A percentile compares a stretch with the other conserved stretches of the same genome.
phyloP scores from a whole-genome alignment of 1,140 invertebrate genomes.

The Monomorium pharaonis region DNA sequence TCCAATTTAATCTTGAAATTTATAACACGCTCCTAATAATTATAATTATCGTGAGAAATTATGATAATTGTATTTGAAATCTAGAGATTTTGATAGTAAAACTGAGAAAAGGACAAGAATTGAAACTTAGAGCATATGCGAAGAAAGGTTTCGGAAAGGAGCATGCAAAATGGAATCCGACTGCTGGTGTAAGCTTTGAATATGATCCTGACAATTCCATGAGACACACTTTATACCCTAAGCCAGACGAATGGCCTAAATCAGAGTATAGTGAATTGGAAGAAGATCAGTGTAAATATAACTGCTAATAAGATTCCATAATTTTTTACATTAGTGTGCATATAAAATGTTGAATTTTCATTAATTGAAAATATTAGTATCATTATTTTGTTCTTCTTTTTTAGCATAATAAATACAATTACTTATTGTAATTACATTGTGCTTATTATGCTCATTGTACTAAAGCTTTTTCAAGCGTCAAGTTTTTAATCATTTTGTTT shows the following conservation, averaged over 20 bases:
- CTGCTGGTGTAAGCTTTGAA: slow-evolving; percentile 98
- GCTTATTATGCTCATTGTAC: no score
- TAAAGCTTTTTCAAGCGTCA: no score
- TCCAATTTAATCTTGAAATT: no score
- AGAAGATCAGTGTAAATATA: slow-evolving; percentile 94
- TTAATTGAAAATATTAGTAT: no score
- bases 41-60: not conserved
- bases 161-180: slow-evolving; percentile 99
- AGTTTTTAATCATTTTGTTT: no score
- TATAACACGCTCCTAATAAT: not conserved
- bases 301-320: not conserved
- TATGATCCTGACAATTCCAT: slow-evolving; percentile 99
- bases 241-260: slow-evolving; percentile 99
- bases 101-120: slow-evolving; percentile 98
- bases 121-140: slow-evolving; percentile 98
- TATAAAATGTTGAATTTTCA: no score
- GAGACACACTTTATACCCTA: slow-evolving; percentile 98
- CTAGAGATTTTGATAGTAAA: slow-evolving; percentile 98
- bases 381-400: no score
- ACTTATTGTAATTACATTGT: no score
- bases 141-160: slow-evolving; percentile 99
- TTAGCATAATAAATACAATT: no score
- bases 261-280: slow-evolving; percentile 98
- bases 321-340: not conserved
- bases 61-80: slow-evolving; percentile 21